Percentiles rank a stretch among this genome's conserved stretches.
Conservation (phyloP, 2,888 invertebrate species). For the Acanthosepion esculentum region DNA sequence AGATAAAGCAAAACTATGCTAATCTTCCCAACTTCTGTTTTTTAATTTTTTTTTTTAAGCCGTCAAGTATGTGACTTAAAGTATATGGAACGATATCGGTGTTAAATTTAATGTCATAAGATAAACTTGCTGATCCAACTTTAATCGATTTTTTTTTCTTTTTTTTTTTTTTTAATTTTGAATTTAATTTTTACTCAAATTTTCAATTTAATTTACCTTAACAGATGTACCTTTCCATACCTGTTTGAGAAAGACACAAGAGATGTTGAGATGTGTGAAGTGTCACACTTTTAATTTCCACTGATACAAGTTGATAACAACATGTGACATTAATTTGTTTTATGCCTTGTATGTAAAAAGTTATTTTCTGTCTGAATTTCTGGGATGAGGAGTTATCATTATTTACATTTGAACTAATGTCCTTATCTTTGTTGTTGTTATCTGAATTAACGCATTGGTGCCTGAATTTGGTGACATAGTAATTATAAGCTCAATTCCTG, state of each 20-base stretch:
- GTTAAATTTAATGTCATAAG: neutral
- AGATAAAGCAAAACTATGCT: neutral
- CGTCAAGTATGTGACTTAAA: neutral
- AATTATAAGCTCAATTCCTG: too few species aligned
- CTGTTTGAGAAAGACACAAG: neutral
- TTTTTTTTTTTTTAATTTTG: neutral
- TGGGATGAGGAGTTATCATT: too few species aligned
- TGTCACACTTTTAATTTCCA: neutral
- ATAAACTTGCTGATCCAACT: neutral
- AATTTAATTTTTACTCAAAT: neutral
- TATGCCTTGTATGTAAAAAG: neutral
- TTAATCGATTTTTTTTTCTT: neutral
- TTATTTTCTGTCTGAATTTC: neutral
- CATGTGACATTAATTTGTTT: conserved; percentile 11
- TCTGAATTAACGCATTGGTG: too few species aligned
- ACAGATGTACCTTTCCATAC: neutral
- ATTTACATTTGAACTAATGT: too few species aligned
- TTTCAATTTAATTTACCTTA: neutral
- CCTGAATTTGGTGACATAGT: too few species aligned
- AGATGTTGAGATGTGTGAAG: neutral
- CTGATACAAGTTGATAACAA: neutral
- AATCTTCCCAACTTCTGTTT: too few species aligned
- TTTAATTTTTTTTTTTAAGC: neutral
- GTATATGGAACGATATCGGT: neutral
- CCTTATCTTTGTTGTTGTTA: too few species aligned